phyloP scores from a whole-genome alignment of 1,140 invertebrate genomes.

The Samia ricini region DNA sequence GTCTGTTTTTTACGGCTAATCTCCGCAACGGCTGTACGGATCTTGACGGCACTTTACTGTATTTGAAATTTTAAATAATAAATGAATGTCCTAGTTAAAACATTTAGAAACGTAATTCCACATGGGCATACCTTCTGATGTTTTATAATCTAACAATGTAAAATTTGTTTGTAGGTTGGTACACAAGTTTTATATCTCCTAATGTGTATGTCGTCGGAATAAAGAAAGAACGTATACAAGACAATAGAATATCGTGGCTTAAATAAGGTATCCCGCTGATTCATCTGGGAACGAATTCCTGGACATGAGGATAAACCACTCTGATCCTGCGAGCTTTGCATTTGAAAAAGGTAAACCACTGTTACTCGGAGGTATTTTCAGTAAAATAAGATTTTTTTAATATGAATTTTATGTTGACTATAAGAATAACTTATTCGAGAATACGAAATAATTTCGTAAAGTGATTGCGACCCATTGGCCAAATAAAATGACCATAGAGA shows the following conservation, averaged over 20 bases:
- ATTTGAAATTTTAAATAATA: no score
- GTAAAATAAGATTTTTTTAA: not conserved
- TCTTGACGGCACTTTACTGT: no score
- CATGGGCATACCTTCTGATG: no score
- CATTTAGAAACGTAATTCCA: no score
- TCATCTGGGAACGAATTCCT: constrained; percentile 15
- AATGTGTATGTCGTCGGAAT: not conserved
- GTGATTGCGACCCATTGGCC: no score
- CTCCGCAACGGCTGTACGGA: no score
- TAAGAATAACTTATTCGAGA: not conserved
- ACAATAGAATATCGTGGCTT: constrained; percentile 8
- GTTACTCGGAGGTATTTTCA: not conserved
- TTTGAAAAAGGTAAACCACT: constrained; percentile 17
- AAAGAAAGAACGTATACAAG: constrained; percentile 1
- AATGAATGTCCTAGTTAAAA: no score
- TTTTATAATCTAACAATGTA: no score
- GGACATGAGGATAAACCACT: constrained; percentile 12
- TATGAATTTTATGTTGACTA: not conserved
- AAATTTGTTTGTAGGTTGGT: no score
- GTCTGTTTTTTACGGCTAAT: no score
- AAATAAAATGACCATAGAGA: no score
- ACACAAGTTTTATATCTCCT: not conserved
- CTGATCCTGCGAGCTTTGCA: constrained; percentile 14
- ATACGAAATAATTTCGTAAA: no score
- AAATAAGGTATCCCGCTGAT: constrained; percentile 16